Base-by-base conservation (phyloP, 2,888 invertebrate species). In the Mechanitis mazaeus region DNA sequence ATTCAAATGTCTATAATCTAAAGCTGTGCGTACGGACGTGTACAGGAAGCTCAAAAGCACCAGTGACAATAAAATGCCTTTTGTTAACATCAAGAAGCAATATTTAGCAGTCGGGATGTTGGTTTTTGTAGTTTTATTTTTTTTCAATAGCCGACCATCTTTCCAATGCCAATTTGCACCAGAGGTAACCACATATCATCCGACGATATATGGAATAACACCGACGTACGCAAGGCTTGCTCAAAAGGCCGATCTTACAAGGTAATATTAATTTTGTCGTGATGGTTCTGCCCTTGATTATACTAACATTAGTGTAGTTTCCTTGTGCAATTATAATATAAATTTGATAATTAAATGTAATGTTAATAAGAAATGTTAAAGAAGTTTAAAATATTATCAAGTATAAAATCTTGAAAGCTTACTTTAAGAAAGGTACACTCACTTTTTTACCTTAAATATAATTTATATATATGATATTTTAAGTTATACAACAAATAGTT, bases 241-340 rank as follows among this genome's bases (percentile, higher is more conserved):
- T 42, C 98, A 98, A 85, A 97, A 97, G 84, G 98, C 98, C 9
- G 98, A 98, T 83, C 89, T 98, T 11, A 97, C 97, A 58, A 93
- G 94, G 94, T 94, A 84, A 80, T 69, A 68, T 59, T 58, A 11
- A 68, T 70, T 71, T 67, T 62, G 58, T 79, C 83, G 83, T 87
- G 85, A 75, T 75, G 45, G 63, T 68, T 58, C 65, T 81, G 85
- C 80, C 89, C 87, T 89, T 86, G 85, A 72, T 80, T 73, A 64
- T 61, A 55, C 58, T 65, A 60, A 64, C 60, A 54, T 33, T 63
- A 63, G 58, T 55, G 59, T 60, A 54, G 55, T 62, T 64, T 63
- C 47, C 12, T 31, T 54, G 20, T 46, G 7, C 42, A 45, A 54
- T 31, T 1, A 7, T 50, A 9, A 31, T 50, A 50, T 50, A 7